Conservation (phyloP, 2,888 invertebrate genomes). For the Xanthia togata region DNA sequence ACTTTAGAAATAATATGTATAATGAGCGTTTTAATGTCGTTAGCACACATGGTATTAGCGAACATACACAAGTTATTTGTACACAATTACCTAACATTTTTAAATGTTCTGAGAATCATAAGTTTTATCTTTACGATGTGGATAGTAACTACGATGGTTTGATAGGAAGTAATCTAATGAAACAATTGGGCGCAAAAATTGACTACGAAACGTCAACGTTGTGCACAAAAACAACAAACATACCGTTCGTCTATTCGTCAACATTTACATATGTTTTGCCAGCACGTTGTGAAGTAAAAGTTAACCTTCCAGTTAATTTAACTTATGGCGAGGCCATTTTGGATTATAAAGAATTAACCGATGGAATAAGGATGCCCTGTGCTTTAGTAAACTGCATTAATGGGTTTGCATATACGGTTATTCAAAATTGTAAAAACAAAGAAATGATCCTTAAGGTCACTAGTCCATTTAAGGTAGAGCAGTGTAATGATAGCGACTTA, state of each 20-base stretch:
- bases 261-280: neutral
- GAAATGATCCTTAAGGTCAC: constrained; percentile 1
- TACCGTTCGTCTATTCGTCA: neutral
- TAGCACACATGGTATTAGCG: neutral
- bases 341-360: neutral
- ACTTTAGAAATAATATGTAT: neutral
- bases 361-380: neutral
- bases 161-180: neutral
- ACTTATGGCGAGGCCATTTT: neutral
- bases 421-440: neutral
- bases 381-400: neutral
- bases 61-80: neutral
- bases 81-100: neutral
- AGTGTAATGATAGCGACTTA: neutral
- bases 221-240: too few relatives aligned
- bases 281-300: neutral
- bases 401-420: neutral
- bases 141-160: neutral
- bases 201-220: too few relatives aligned
- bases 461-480: neutral
- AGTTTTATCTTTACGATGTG: neutral
- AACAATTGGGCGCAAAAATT: neutral
- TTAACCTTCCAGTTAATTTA: neutral
- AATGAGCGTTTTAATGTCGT: neutral
- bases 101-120: neutral